A percentile compares a stretch with the other conserved stretches of the same genome.
phyloP scores from a whole-genome alignment of 2,888 invertebrate species.

The Augiades crinisus region DNA sequence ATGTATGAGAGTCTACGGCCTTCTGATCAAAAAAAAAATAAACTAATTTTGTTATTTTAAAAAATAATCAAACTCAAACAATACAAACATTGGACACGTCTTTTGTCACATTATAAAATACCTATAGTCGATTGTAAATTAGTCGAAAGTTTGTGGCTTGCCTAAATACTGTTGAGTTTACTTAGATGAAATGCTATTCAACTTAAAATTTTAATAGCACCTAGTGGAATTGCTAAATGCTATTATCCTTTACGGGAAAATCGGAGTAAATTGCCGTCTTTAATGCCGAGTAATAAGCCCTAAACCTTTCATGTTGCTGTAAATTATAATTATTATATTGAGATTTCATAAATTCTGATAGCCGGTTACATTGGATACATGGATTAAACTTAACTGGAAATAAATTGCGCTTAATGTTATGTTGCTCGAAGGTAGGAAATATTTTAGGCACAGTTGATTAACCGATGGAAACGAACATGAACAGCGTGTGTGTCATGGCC shows the following conservation, averaged over 20 bases:
- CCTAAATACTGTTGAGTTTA: slow-evolving; percentile 14
- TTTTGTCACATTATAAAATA: neutral
- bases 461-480: too few relatives aligned
- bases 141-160: neutral
- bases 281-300: slow-evolving; percentile 11
- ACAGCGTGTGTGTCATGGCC: too few relatives aligned
- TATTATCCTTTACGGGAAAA: slow-evolving; percentile 15
- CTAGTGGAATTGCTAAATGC: slow-evolving; percentile 13
- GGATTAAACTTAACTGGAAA: too few relatives aligned
- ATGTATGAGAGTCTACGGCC: too few relatives aligned
- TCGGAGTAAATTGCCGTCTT: slow-evolving; percentile 5
- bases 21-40: too few relatives aligned
- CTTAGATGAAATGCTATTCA: slow-evolving; percentile 17
- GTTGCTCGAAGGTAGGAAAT: too few relatives aligned
- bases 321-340: slow-evolving; percentile 15
- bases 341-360: slow-evolving; percentile 13
- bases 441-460: too few relatives aligned
- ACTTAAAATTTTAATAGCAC: slow-evolving; percentile 17
- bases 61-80: too few relatives aligned
- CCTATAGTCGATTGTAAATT: neutral
- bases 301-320: slow-evolving; percentile 12
- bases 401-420: too few relatives aligned
- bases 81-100: neutral
- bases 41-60: too few relatives aligned
- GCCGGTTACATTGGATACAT: too few relatives aligned